Base-by-base conservation (phyloP, 2,113 vertebrate species). In the Noctilio leporinus region DNA sequence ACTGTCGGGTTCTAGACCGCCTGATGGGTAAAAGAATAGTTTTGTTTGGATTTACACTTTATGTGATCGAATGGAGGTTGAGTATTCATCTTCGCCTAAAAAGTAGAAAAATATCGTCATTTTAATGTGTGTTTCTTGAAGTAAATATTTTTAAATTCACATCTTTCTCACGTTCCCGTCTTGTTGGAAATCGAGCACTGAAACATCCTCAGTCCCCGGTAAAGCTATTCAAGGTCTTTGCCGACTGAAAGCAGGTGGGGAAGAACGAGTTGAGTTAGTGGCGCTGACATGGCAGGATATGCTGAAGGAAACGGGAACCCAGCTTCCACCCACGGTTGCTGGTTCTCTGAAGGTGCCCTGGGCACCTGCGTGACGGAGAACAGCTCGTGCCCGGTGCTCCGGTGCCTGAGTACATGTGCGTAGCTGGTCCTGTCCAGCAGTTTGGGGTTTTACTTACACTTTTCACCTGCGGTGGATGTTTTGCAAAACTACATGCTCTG, bases 71-170 rank as follows among this genome's bases (percentile, higher is more conserved):
- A 20, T 84, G 43, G 30, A 76, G 28, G 14, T 72, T 77, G 33
- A 40, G 17, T 87, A 20, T 93, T 89, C 70, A 10, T 88, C 47
- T 87, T 89, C 7, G 57, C 62, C 26, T 84, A 15, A 33, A 55
- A 69, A 35, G 35, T n/a, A 65, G 17, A 67, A 85, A 95, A 77
- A n/a, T 49, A 85, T 57, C 57, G 33, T 51, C 24, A 59, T 33
- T 82, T 43, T 59, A 72, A 72, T 87, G 28, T 62, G 22, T 30
- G 40, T 72, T 51, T 94, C 35, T 80, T 88, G 8, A 92, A 92
- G 28, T 76, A 38, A 6, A 10, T 55, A 62, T 62, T 83, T 91
- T 40, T 92, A 84, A 72, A 92, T 89, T 55, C 70, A 45, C 26
- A 3, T 77, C 35, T 77, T 76, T 75, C 80, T 76, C 4, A 75